Base-by-base conservation (phyloP, 2,888 invertebrate genomes). In the Dolichopus griseipennis region DNA sequence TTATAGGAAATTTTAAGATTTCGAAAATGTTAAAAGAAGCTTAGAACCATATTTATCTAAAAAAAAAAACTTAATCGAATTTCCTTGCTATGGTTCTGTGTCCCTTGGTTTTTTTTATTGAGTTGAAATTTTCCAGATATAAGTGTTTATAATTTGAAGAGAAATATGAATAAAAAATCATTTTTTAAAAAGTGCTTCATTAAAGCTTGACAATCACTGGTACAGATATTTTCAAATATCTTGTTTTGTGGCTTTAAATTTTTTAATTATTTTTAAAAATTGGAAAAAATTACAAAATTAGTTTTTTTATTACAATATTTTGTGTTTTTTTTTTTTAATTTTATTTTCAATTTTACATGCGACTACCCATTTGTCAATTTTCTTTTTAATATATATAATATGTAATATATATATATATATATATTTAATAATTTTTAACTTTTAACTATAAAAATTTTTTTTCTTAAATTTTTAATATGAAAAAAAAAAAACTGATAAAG, bases 321-420 rank as follows among this genome's bases (percentile, higher is more conserved):
- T 71, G 68, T n/a, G n/a, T 67, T n/a, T 61, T 68, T 70, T 70
- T 69, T 66, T 66, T 69, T 70, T 68, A 76, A 72, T 72, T 72
- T 68, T 73, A 73, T 73, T 65, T 70, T 70, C 70, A 78, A 79
- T 79, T 80, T 80, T 80, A 80, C 80, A 80, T 80, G 80, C 80
- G 80, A 80, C 80, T 80, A 80, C 80, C 80, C 80, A 80, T 79
- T 79, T 79, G 27, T 27, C 79, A 80, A 18, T 52, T 52, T 18
- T 12, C 2, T 15, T 52, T 52, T 12, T 52, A 4, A 18, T 52
- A 15, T 15, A 52, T 12, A 12, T 52, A 43, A 43, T 43, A 43
- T 43, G 34, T 34, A 7, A 34, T 34, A 34, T 34, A 34, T 7
- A 34, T 7, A 34, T 34, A 34, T 10, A 43, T 4, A 43, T 10